Base-by-base conservation (phyloP, 2,888 invertebrate species). In the Diachrysia chrysitis region DNA sequence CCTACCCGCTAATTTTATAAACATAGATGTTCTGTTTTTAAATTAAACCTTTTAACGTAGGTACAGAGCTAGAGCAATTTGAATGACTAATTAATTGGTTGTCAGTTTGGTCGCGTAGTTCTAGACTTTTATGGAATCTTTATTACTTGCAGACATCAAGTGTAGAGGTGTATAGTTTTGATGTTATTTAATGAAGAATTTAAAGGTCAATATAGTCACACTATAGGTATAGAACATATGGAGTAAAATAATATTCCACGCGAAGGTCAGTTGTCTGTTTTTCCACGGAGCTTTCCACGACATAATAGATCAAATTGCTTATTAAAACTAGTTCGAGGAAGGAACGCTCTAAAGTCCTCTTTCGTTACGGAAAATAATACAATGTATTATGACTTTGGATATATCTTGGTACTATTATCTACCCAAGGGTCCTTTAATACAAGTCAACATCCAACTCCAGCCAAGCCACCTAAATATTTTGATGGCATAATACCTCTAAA, bases 1-100 rank as follows among this genome's bases (percentile, higher is more conserved):
- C 62, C 59, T 78, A 9, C 14, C 10, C n/a, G 55, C 57, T 78
- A 73, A 69, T 73, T 63, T 48, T 56, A 62, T 59, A 62, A 65
- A 58, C 53, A 58, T 42, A 23, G 16, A 29, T n/a, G 42, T 42
- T 16, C n/a, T 42, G 42, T 42, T 42, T 37, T 2, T 14, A 37
- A 37, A 37, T 37, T 2, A 37, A 4, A 37, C 37, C 37, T 37
- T 37, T 6, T 42, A 42, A 16, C 7, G 42, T 14, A 35, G 14
- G 14, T 37, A 14, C 37, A 37, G 4, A 7, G 0, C n/a, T n/a
- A 42, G 4, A 42, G 42, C 42, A 16, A 16, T 37, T 14, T 37
- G n/a, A 5, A n/a, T 42, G 42, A 42, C n/a, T 42, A 42, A 42
- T 48, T 42, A 42, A 42, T 48, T 35, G 16, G 46, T 58, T 32